Percentiles rank a stretch among this genome's conserved stretches.
phyloP scores from a whole-genome alignment of 2,888 invertebrate species.

The Disparrhopalites patrizii region DNA sequence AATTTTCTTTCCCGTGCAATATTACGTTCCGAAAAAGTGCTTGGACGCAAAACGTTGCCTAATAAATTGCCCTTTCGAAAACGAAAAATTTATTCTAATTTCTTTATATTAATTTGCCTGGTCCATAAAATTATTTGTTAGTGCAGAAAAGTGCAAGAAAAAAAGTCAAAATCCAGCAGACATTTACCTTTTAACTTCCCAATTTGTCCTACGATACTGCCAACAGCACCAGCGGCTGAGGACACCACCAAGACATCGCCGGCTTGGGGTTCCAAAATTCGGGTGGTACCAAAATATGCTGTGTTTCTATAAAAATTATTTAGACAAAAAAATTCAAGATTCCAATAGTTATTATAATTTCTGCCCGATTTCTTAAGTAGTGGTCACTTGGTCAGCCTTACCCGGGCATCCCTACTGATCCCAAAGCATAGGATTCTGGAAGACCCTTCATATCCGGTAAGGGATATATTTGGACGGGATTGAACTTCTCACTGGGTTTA shows the following conservation, averaged over 20 bases:
- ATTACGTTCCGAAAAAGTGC: no score
- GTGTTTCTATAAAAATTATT: constrained; percentile 58
- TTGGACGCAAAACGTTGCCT: no score
- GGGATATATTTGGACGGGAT: constrained; percentile 19
- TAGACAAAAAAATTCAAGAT: neutral
- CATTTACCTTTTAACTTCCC: constrained; percentile 68
- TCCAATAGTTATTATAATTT: neutral
- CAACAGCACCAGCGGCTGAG: constrained; percentile 58
- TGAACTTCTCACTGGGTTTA: constrained; percentile 47
- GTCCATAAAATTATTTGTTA: no score
- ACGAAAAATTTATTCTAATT: no score
- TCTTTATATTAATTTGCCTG: no score
- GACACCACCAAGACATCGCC: constrained; percentile 71
- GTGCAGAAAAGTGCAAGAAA: no score
- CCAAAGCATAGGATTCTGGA: constrained; percentile 52
- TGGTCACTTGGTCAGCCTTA: no score
- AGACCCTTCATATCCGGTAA: constrained; percentile 61
- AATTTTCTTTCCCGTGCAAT: no score
- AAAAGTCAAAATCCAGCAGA: no score
- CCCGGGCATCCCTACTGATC: constrained; percentile 41
- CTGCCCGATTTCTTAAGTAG: neutral
- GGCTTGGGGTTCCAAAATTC: constrained; percentile 65
- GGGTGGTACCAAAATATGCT: constrained; percentile 69
- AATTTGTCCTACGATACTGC: constrained; percentile 72
- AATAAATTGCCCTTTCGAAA: no score